Evolutionary conservation across 2,888 invertebrate species (phyloP).

Genomic region (Spisula subtruncata): DNA sequence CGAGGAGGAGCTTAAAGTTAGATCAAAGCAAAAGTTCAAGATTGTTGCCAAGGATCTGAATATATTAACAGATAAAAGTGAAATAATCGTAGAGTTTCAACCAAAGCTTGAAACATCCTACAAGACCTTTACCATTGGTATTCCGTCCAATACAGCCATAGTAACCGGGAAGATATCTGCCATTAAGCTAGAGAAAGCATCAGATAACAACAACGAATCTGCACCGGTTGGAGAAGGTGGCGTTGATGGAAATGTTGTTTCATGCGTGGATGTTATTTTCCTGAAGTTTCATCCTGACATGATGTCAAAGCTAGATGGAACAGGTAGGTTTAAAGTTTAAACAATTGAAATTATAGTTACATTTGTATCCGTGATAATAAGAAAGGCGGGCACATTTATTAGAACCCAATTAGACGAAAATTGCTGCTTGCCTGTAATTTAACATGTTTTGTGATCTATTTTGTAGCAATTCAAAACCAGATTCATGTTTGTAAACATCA

Average conservation of each 20-base stretch:
- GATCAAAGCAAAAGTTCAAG: conserved; percentile 43
- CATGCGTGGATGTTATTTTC: conserved; percentile 27
- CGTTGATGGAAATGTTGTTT: conserved; percentile 22
- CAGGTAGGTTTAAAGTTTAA: conserved; percentile 50
- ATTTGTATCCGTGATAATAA: too few species aligned
- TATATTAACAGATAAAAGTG: conserved; percentile 16
- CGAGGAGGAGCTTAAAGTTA: conserved; percentile 28
- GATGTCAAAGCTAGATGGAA: conserved; percentile 52
- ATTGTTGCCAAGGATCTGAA: conserved; percentile 9
- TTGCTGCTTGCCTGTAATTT: too few species aligned
- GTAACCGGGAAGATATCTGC: not conserved
- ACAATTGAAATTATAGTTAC: not conserved
- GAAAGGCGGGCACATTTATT: too few species aligned
- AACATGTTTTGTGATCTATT: too few species aligned
- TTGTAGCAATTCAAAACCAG: too few species aligned
- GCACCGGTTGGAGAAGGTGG: not conserved
- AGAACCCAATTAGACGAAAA: too few species aligned
- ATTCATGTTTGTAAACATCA: too few species aligned
- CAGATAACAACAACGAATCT: not conserved
- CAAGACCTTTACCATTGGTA: not conserved
- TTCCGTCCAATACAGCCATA: not conserved
- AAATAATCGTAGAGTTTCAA: conserved; percentile 47
- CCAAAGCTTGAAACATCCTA: conserved; percentile 49
- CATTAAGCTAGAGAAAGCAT: not conserved
- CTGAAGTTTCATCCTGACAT: conserved; percentile 50